A percentile compares a stretch with the other conserved stretches of the same genome.
phyloP scores from a whole-genome alignment of 1,140 invertebrate genomes.

The Papilio helenus region DNA sequence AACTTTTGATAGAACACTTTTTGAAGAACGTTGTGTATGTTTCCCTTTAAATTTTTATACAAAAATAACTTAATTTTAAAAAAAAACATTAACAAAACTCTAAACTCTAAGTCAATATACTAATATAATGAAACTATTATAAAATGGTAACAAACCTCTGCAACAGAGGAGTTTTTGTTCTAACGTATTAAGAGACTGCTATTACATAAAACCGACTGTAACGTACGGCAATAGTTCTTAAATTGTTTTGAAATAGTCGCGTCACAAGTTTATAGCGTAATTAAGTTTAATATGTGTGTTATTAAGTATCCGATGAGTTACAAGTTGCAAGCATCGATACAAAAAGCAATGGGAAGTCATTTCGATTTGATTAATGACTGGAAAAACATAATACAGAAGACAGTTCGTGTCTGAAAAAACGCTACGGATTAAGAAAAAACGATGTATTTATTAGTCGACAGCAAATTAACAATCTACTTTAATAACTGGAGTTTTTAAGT shows the following conservation, averaged over 20 bases:
- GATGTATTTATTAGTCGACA: not conserved
- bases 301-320: conserved; percentile 48
- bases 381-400: not conserved
- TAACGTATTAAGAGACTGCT: not conserved
- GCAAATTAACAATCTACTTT: not conserved
- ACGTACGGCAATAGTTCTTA: not conserved
- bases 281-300: conserved; percentile 53
- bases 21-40: not conserved
- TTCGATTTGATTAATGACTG: not conserved
- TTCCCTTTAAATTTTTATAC: no score
- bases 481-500: no score
- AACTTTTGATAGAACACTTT: not conserved
- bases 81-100: no score
- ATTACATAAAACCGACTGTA: conserved; percentile 14
- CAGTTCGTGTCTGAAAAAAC: not conserved
- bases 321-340: conserved; percentile 40
- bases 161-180: not conserved
- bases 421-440: not conserved
- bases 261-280: conserved; percentile 49
- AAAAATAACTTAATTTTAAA: no score
- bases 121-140: not conserved
- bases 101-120: no score
- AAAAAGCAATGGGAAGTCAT: not conserved
- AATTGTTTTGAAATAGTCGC: not conserved
- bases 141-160: conserved; percentile 12